Conservation (phyloP, 2,888 invertebrate species). For the Hydropsyche betteni region DNA sequence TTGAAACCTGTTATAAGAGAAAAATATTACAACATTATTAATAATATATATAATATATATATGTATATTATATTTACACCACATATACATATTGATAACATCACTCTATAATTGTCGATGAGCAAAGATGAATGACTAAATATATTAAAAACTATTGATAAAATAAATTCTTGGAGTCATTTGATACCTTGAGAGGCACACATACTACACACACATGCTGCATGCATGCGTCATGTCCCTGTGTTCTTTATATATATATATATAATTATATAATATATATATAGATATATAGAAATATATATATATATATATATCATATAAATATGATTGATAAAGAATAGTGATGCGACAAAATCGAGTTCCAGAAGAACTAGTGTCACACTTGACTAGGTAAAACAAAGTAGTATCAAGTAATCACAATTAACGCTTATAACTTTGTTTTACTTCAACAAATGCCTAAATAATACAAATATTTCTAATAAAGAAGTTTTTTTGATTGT, state of each 20-base stretch:
- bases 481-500: constrained; percentile 45
- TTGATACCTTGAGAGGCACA: constrained; percentile 47
- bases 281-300: constrained; percentile 34
- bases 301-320: constrained; percentile 38
- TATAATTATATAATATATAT: constrained; percentile 41
- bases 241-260: not conserved
- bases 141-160: constrained; percentile 57
- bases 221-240: constrained; percentile 22
- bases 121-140: constrained; percentile 55
- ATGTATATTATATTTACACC: constrained; percentile 31
- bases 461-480: constrained; percentile 49
- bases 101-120: constrained; percentile 47
- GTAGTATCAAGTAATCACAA: constrained; percentile 48
- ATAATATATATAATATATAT: constrained; percentile 23
- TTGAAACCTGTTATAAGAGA: constrained; percentile 43
- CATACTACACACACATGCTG: constrained; percentile 18
- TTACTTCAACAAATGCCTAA: constrained; percentile 51
- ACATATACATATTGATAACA: constrained; percentile 45
- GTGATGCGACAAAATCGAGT: constrained; percentile 33
- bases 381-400: constrained; percentile 51
- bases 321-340: constrained; percentile 39
- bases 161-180: constrained; percentile 51
- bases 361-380: constrained; percentile 17
- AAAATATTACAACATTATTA: constrained; percentile 38
- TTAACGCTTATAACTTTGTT: constrained; percentile 49